A percentile compares a stretch with the other conserved stretches of the same genome.
phyloP scores from a whole-genome alignment of 2,113 vertebrate genomes.

The Hippocampus guttulatus region DNA sequence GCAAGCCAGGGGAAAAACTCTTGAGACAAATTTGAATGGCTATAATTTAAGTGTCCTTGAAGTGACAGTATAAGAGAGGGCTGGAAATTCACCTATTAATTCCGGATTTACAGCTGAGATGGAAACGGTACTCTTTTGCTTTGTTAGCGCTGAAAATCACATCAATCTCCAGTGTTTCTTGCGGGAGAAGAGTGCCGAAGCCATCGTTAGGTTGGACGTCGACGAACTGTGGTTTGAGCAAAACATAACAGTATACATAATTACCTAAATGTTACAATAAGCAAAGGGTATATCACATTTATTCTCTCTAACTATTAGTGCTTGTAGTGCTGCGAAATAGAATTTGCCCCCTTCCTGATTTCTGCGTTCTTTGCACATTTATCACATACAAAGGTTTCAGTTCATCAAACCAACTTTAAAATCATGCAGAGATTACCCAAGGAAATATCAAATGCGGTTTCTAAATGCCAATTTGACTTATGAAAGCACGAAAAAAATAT shows the following conservation, averaged over 20 bases:
- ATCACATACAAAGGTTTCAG: no score
- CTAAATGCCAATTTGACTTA: no score
- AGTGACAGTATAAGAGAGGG: neutral
- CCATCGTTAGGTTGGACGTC: conserved; percentile 87
- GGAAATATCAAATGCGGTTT: no score
- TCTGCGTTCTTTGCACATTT: no score
- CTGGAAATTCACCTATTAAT: conserved; percentile 77
- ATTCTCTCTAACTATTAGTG: no score
- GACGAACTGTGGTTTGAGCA: conserved; percentile 72
- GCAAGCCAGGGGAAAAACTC: conserved; percentile 83
- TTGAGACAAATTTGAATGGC: conserved; percentile 48
- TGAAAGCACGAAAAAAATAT: no score
- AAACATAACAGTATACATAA: conserved; percentile 5
- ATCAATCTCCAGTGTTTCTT: conserved; percentile 78
- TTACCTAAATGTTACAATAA: neutral
- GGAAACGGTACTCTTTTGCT: conserved; percentile 79
- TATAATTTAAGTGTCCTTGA: neutral
- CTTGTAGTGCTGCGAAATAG: no score
- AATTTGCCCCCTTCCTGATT: no score
- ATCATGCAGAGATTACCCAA: no score
- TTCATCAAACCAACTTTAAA: no score
- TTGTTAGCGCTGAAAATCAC: conserved; percentile 82
- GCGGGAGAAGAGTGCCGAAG: conserved; percentile 82
- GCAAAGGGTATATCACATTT: neutral
- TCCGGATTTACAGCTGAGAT: conserved; percentile 81